Conservation (phyloP, 2,888 invertebrate species). For the Andrena camellia region DNA sequence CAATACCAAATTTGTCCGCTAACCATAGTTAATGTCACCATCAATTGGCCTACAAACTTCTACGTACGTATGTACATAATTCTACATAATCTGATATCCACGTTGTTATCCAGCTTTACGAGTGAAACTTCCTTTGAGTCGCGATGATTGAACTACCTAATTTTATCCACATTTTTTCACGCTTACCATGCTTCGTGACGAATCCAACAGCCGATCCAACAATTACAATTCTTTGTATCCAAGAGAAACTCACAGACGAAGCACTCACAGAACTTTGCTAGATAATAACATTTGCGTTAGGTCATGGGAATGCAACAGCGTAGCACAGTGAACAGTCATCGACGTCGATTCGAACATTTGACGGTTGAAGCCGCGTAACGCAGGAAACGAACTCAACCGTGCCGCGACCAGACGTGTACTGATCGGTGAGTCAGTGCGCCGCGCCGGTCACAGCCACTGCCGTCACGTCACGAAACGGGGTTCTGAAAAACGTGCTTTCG, state of each 20-base stretch:
- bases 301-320: not conserved
- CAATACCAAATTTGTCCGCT: not conserved
- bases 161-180: not conserved
- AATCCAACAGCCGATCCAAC: not conserved
- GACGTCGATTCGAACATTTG: conserved; percentile 23
- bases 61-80: no score
- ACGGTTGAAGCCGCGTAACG: not conserved
- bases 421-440: conserved; percentile 56
- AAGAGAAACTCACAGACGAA: not conserved
- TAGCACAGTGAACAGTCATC: conserved; percentile 10
- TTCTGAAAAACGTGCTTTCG: conserved; percentile 17
- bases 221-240: not conserved
- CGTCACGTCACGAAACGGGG: conserved; percentile 36
- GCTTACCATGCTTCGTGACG: conserved; percentile 28
- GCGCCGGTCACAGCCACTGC: conserved; percentile 41
- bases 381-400: conserved; percentile 4
- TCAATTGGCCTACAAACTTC: conserved; percentile 2
- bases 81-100: not conserved
- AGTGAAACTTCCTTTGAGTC: no score
- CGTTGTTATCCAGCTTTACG: not conserved
- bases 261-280: not conserved
- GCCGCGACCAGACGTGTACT: conserved; percentile 44
- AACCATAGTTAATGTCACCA: not conserved
- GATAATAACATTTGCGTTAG: not conserved
- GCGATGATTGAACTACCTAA: no score